Base-by-base conservation (phyloP, 2,113 vertebrate genomes). In the Hydrochoerus hydrochaeris region DNA sequence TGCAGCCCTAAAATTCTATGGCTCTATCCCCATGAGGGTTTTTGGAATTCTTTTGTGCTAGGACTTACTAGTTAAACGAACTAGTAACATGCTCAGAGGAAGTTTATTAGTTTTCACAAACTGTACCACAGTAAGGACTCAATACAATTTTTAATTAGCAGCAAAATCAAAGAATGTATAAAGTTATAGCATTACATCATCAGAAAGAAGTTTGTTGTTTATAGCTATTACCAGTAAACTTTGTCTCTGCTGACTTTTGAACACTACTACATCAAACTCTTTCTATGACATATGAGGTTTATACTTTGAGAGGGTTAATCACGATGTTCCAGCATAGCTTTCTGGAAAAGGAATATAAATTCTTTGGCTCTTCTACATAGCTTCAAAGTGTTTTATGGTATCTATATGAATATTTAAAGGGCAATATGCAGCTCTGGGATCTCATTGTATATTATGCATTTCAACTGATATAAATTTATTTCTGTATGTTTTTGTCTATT, bases 131-230 rank as follows among this genome's bases (percentile, higher is more conserved):
- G 52, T 86, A 95, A 92, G 91, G 26, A 86, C 32, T 91, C 73
- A 86, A 9, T 80, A 89, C 80, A 41, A 88, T 65, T 62, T 96
- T 96, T 63, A 81, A 67, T 75, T 87, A 85, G 88, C 7, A 95
- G 80, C 81, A 95, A 89, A 87, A 95, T 81, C 81, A 95, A 93
- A 95, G 81, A 91, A 49, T 71, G 3, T 93, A 60, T 90, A 38
- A 94, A 91, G 44, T 41, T 83, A 78, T 38, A 95, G 46, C 28
- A 81, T 80, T 85, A 57, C 26, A 85, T 95, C 41, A 96, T 85
- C 85, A 88, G 71, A 92, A 95, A 86, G 65, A 95, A 78, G 49
- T 71, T 62, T 85, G 63, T 69, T 95, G 28, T 67, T 90, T 88
- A 85, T 77, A 92, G 46, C 54, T 83, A 85, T 87, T 38, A 54